A percentile compares a stretch with the other conserved stretches of the same genome.
Conservation (phyloP, 1,140 invertebrate species). For the Thrips palmi region DNA sequence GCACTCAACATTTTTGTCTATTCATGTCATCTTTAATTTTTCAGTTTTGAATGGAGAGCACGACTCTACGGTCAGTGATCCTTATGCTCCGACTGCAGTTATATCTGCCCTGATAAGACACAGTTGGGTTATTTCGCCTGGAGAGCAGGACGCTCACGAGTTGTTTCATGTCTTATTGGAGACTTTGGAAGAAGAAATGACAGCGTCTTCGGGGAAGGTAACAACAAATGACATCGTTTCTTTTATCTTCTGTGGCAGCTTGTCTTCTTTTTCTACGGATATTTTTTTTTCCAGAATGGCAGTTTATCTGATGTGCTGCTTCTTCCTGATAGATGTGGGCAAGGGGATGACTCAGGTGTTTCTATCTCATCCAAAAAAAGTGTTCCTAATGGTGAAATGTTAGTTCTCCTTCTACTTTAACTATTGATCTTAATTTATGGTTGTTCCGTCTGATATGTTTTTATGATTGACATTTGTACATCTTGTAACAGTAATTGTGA, state of each 20-base stretch:
- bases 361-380: no score
- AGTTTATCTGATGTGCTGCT: neutral
- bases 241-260: no score
- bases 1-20: neutral
- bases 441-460: no score
- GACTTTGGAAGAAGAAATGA: constrained; percentile 69
- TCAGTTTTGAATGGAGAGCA: constrained; percentile 57
- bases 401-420: no score
- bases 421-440: no score
- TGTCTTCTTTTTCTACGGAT: no score
- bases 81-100: constrained; percentile 49
- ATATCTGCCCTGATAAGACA: constrained; percentile 51
- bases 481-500: no score
- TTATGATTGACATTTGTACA: no score
- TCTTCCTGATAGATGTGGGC: neutral
- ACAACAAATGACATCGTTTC: constrained; percentile 12
- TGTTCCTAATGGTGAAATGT: no score
- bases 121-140: constrained; percentile 69
- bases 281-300: constrained; percentile 9
- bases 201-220: constrained; percentile 37
- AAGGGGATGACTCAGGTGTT: no score
- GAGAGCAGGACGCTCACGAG: constrained; percentile 88
- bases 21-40: constrained; percentile 12
- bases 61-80: constrained; percentile 41
- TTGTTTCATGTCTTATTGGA: constrained; percentile 70